A percentile compares a stretch with the other conserved stretches of the same genome.
These are phyloP conservation scores for Andrena flavipes DNA, from an alignment of 2,888 invertebrate genomes.

Conservation along the genomic window DNA sequence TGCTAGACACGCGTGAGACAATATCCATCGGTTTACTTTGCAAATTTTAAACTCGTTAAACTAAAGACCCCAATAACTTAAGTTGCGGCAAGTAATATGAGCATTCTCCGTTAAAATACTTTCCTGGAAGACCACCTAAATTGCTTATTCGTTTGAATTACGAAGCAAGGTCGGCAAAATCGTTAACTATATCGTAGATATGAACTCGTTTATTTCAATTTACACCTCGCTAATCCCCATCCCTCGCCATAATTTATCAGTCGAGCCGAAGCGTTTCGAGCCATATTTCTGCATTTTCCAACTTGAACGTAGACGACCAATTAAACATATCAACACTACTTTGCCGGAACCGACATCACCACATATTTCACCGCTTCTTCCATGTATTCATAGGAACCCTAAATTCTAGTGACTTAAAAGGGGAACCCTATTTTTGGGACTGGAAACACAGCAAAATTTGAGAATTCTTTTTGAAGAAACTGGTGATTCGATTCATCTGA, in stretches of 20 bases:
- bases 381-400: too few species aligned
- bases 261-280: not conserved
- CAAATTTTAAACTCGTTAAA: not conserved
- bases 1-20: not conserved
- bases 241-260: slow-evolving; percentile 12
- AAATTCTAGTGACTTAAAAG: too few species aligned
- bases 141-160: slow-evolving; percentile 20
- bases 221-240: not conserved
- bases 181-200: slow-evolving; percentile 13
- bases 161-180: slow-evolving; percentile 11
- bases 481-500: too few species aligned
- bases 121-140: not conserved
- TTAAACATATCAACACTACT: not conserved
- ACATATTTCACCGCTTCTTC: not conserved
- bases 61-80: not conserved
- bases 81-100: slow-evolving; percentile 1
- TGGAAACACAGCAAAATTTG: too few species aligned
- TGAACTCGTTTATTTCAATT: slow-evolving; percentile 20
- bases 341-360: not conserved
- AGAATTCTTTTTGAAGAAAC: too few species aligned
- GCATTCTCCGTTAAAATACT: not conserved
- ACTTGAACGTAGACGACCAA: not conserved
- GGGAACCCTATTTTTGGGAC: too few species aligned
- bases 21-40: not conserved
- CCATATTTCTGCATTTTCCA: not conserved